Evolutionary conservation across 1,140 invertebrate species (phyloP).

Genomic region (Caenorhabditis tropicalis): DNA sequence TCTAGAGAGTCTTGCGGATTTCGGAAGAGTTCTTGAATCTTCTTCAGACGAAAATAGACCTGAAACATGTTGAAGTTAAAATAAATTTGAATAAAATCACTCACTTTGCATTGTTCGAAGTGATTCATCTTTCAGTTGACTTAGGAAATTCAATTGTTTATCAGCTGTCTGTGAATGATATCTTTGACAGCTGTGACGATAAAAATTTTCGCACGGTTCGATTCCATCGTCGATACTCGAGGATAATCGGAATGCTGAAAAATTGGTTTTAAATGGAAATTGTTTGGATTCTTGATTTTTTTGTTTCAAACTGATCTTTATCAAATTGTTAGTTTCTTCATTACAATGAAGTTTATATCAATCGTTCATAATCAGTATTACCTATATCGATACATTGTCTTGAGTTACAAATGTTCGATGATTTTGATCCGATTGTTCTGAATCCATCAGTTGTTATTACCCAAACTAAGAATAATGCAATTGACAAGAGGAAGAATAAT

Average conservation of each 20-base stretch:
- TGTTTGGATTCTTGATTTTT: neutral
- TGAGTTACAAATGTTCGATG: constrained; percentile 46
- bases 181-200: constrained; percentile 50
- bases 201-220: constrained; percentile 57
- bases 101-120: constrained; percentile 35
- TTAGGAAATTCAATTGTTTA: constrained; percentile 44
- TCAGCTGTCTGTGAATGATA: constrained; percentile 42
- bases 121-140: constrained; percentile 48
- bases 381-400: constrained; percentile 52
- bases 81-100: neutral
- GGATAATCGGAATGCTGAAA: constrained; percentile 53
- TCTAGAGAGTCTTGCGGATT: constrained; percentile 12
- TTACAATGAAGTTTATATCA: too few species aligned
- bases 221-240: constrained; percentile 48
- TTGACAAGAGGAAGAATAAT: constrained; percentile 48
- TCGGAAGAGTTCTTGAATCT: neutral
- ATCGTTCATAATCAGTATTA: too few species aligned
- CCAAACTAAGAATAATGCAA: constrained; percentile 55
- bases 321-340: too few species aligned
- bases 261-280: neutral
- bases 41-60: constrained; percentile 36
- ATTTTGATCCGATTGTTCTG: constrained; percentile 45
- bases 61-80: neutral
- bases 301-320: neutral
- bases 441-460: constrained; percentile 57